phyloP scores from a whole-genome alignment of 1,140 invertebrate species.

The Bombus polaris region DNA sequence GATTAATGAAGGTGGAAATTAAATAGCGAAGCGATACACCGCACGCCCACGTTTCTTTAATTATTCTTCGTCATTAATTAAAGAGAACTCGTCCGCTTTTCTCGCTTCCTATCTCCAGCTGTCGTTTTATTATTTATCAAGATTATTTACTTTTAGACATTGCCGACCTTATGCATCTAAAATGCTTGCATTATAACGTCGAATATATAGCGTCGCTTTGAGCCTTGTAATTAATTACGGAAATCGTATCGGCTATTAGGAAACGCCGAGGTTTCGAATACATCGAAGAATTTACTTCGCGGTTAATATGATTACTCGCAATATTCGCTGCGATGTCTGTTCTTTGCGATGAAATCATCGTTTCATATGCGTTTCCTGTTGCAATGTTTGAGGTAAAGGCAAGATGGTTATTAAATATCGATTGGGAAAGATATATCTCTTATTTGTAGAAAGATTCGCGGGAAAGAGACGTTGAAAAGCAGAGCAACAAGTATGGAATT shows the following conservation, averaged over 20 bases:
- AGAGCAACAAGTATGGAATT: not conserved
- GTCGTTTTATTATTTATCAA: constrained; percentile 19
- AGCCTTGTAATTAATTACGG: not conserved
- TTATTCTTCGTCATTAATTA: constrained; percentile 37
- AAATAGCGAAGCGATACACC: not conserved
- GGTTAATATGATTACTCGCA: not conserved
- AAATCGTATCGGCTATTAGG: not conserved
- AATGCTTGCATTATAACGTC: not conserved
- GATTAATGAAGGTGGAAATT: constrained; percentile 36
- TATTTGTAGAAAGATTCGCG: not conserved
- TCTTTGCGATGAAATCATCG: not conserved
- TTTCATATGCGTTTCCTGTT: too few relatives aligned
- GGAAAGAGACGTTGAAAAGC: not conserved
- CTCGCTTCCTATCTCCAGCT: not conserved
- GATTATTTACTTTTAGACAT: not conserved
- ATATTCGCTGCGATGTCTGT: not conserved
- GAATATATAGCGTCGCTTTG: not conserved
- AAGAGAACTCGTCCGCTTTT: not conserved
- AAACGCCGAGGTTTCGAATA: not conserved
- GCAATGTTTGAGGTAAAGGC: too few relatives aligned
- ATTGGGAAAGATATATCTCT: too few relatives aligned
- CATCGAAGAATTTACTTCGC: not conserved
- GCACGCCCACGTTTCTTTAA: constrained; percentile 17
- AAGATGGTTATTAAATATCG: too few relatives aligned
- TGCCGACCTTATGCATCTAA: not conserved